Evolutionary conservation across 2,797 vertebrate species (phyloP).

Genomic region (Phyllotis vaccarum): DNA sequence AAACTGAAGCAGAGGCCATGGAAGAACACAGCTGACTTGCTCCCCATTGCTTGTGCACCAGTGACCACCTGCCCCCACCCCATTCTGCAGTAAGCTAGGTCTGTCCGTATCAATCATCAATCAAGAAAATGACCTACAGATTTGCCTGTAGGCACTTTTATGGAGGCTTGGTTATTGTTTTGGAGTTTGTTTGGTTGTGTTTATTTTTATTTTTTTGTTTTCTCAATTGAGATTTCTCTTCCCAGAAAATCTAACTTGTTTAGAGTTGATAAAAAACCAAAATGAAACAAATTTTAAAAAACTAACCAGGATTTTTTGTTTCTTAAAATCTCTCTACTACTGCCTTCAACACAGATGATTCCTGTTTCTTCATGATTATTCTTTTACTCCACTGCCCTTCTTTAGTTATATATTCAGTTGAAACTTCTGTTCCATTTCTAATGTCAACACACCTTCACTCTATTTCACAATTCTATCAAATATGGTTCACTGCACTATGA

Average conservation of each 20-base stretch:
- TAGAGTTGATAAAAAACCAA: neutral
- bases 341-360: neutral
- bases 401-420: constrained; percentile 32
- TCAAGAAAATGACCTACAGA: neutral
- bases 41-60: neutral
- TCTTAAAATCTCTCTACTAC: neutral
- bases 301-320: neutral
- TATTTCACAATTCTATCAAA: constrained; percentile 1
- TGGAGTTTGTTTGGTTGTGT: too few relatives aligned
- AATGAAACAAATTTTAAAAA: neutral
- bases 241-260: neutral
- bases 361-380: constrained; percentile 13
- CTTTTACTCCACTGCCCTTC: neutral
- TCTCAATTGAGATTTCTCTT: neutral
- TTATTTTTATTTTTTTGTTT: neutral
- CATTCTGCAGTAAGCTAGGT: neutral
- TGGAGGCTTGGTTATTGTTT: neutral
- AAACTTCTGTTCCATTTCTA: constrained; percentile 28
- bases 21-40: neutral
- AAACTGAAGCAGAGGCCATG: neutral
- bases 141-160: neutral
- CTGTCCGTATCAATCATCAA: neutral
- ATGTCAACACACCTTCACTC: neutral
- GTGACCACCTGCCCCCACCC: neutral
- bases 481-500: neutral